A percentile compares a stretch with the other conserved stretches of the same genome.
Evolutionary conservation across 2,797 vertebrate genomes (phyloP).

Genomic region (Novumbra hubbsi): DNA sequence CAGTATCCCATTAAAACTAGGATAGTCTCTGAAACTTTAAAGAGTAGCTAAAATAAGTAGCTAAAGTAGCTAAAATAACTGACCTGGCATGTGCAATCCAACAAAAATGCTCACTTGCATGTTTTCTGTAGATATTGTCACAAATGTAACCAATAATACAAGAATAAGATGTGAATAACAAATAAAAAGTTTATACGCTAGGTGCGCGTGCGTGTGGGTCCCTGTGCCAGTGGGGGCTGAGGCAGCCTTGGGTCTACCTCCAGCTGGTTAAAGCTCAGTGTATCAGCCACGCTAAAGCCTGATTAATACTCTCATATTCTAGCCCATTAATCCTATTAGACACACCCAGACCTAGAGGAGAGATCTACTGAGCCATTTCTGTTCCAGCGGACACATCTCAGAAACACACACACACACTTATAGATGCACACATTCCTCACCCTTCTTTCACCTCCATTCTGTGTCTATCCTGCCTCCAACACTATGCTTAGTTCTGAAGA

Average conservation of each 20-base stretch:
- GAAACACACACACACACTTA: conserved; percentile 8
- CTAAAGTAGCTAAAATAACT: too few species aligned
- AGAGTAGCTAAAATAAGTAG: too few species aligned
- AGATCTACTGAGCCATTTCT: neutral
- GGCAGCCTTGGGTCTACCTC: neutral
- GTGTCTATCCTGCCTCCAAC: neutral
- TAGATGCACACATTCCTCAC: neutral
- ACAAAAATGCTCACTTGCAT: too few species aligned
- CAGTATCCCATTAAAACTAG: too few species aligned
- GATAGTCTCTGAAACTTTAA: too few species aligned
- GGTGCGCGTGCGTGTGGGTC: neutral
- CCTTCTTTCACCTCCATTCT: neutral
- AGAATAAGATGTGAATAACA: too few species aligned
- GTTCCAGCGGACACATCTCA: conserved; percentile 15
- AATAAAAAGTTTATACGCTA: too few species aligned
- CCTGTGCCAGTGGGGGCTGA: neutral
- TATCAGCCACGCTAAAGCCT: conserved; percentile 14
- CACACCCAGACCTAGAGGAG: conserved; percentile 27
- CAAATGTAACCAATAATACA: neutral
- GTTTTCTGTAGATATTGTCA: neutral
- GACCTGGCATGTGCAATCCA: too few species aligned
- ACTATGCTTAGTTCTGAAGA: neutral
- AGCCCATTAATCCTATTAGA: conserved; percentile 46
- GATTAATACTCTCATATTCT: conserved; percentile 40
- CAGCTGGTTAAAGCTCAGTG: conserved; percentile 4